Evolutionary conservation across 2,113 vertebrate genomes (phyloP).

Genomic region (Serilophus lunatus): DNA sequence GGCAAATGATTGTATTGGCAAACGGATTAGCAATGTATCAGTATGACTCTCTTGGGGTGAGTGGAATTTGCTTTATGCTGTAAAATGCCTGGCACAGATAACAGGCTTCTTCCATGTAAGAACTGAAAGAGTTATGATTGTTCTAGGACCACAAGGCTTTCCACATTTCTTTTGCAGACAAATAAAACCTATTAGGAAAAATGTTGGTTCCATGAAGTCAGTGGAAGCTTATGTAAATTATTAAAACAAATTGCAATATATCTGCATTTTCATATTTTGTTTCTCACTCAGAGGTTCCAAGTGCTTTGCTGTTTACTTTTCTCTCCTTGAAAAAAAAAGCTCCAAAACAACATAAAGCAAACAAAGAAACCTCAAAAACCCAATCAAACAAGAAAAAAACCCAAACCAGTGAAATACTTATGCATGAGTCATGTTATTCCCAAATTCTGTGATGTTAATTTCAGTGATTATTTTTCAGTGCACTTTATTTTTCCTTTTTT

Average conservation of each 20-base stretch:
- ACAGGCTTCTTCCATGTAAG: not conserved
- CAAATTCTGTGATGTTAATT: not conserved
- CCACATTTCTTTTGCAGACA: not conserved
- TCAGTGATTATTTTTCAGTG: not conserved
- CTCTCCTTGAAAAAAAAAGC: not conserved
- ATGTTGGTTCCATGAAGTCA: not conserved
- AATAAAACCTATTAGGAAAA: not conserved
- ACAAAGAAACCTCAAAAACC: too few species aligned
- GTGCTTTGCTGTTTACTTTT: not conserved
- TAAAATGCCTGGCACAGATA: not conserved
- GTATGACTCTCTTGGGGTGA: not conserved
- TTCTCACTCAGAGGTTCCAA: not conserved
- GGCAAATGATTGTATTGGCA: not conserved
- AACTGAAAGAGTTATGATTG: not conserved
- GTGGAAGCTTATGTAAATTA: not conserved
- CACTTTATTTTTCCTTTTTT: not conserved
- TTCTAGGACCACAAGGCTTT: not conserved
- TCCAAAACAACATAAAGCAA: too few species aligned
- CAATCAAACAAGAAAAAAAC: not conserved
- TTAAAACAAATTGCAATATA: not conserved
- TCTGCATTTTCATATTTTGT: not conserved
- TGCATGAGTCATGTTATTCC: not conserved
- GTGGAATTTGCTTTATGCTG: not conserved
- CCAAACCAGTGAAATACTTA: not conserved
- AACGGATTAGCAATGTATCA: not conserved